These are phyloP conservation scores for Stegostoma tigrinum DNA, from an alignment of 2,113 vertebrate species.

Conservation along the genomic window DNA sequence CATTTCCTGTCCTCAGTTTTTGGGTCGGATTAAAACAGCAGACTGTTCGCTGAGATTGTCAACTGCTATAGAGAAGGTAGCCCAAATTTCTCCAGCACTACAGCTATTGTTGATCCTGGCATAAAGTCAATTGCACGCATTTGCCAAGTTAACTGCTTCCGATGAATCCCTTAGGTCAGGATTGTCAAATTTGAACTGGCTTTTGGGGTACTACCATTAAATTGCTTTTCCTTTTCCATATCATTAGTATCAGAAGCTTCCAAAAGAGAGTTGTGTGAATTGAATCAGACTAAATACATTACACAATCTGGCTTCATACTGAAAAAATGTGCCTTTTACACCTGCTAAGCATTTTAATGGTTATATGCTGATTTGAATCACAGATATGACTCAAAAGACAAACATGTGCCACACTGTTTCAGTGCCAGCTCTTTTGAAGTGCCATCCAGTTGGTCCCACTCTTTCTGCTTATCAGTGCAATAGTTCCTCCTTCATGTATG, in stretches of 20 bases:
- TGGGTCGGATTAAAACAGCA: background rate
- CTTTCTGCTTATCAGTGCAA: background rate
- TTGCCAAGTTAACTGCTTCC: background rate
- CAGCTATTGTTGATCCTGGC: background rate
- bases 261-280: background rate
- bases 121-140: background rate
- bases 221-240: background rate
- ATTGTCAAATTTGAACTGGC: background rate
- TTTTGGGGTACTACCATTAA: background rate
- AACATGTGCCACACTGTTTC: background rate
- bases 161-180: background rate
- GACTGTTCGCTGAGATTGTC: background rate
- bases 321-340: background rate
- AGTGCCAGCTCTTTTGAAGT: background rate
- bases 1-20: background rate
- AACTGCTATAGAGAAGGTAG: background rate
- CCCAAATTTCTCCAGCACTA: background rate
- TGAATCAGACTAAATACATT: background rate
- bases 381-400: background rate
- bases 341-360: background rate
- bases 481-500: background rate
- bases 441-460: background rate
- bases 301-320: background rate
- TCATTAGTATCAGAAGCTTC: background rate
- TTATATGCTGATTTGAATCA: background rate